A percentile compares a stretch with the other conserved stretches of the same genome.
phyloP scores from a whole-genome alignment of 2,888 invertebrate species.

The Trilocha varians region DNA sequence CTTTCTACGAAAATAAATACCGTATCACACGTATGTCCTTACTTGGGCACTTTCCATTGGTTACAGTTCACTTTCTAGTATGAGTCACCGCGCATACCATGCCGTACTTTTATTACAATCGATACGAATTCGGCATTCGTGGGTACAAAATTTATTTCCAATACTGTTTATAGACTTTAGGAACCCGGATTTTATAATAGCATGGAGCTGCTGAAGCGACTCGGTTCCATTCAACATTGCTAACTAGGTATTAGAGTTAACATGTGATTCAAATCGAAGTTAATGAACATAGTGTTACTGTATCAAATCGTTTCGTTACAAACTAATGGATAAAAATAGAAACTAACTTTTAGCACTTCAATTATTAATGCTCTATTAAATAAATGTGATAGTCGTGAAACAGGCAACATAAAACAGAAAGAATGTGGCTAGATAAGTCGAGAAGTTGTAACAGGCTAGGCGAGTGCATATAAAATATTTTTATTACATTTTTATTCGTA shows the following conservation, averaged over 20 bases:
- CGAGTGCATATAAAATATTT: conserved; percentile 4
- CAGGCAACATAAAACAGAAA: conserved; percentile 9
- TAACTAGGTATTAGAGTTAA: neutral
- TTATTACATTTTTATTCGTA: neutral
- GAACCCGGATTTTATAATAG: neutral
- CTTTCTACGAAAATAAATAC: conserved; percentile 10
- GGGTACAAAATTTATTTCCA: neutral
- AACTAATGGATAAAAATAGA: conserved; percentile 11
- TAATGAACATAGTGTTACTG: conserved; percentile 7
- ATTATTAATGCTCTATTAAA: conserved; percentile 14
- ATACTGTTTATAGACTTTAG: neutral
- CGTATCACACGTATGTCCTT: neutral
- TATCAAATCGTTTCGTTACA: conserved; percentile 16
- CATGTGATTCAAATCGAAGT: neutral
- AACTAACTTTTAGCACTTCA: conserved; percentile 14
- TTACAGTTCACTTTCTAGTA: neutral
- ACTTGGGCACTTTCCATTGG: neutral
- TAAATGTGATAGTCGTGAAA: conserved; percentile 11
- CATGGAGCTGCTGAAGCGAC: neutral
- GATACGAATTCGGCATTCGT: conserved; percentile 1
- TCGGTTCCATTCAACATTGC: neutral
- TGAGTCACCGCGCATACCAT: neutral
- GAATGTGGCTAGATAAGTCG: conserved; percentile 1
- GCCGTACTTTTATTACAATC: neutral
- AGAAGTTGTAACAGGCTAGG: neutral